Conservation (phyloP, 2,797 vertebrate species). For the Aratinga solstitialis region DNA sequence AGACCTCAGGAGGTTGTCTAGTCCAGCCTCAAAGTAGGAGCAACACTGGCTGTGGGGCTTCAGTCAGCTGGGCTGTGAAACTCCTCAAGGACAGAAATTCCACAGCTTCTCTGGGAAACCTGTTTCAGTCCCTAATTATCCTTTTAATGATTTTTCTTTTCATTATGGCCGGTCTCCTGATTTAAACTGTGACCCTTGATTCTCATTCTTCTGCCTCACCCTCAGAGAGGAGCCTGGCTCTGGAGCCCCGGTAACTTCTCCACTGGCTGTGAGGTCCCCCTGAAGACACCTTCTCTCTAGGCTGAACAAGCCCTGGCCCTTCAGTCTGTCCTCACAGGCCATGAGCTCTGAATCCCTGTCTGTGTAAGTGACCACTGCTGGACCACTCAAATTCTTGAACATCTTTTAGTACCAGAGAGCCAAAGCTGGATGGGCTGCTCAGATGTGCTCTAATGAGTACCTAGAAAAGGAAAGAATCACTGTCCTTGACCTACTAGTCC, state of each 20-base stretch:
- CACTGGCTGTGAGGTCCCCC: neutral
- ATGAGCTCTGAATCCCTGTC: neutral
- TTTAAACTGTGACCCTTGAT: neutral
- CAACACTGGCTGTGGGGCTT: neutral
- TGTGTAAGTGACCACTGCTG: neutral
- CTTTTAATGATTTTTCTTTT: neutral
- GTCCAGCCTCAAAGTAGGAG: neutral
- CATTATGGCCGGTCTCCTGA: neutral
- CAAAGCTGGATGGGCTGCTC: neutral
- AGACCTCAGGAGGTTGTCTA: neutral
- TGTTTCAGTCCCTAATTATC: neutral
- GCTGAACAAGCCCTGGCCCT: neutral
- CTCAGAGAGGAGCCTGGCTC: neutral
- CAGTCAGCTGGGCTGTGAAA: neutral
- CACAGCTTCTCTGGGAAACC: neutral
- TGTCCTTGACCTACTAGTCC: rapidly evolving
- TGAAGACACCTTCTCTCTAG: neutral
- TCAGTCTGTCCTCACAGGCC: rapidly evolving
- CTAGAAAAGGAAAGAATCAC: neutral
- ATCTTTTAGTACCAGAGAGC: neutral
- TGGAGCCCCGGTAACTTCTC: neutral
- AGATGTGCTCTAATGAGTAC: neutral
- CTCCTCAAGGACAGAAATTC: neutral
- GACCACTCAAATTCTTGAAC: neutral
- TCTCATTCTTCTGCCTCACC: neutral